Evolutionary conservation across 2,888 invertebrate species (phyloP).

Genomic region (Agrenia bidenticulata): DNA sequence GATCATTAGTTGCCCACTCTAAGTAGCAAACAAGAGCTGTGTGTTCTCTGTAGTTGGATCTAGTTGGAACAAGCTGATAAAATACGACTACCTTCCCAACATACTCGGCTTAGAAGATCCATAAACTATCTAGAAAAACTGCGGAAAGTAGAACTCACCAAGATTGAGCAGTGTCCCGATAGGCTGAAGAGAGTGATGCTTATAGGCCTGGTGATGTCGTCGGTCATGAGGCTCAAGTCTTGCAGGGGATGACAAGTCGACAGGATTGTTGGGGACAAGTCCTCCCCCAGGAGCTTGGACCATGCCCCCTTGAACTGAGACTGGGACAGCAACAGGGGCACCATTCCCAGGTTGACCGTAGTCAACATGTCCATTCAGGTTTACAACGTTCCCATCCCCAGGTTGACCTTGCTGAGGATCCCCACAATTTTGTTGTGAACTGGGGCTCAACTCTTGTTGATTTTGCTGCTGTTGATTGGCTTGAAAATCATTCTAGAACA

Average conservation of each 20-base stretch:
- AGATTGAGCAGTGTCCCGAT: constrained; percentile 53
- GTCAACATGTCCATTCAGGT: constrained; percentile 47
- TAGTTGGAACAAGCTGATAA: too few species aligned
- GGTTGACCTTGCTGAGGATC: not conserved
- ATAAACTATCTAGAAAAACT: too few species aligned
- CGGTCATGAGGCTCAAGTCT: constrained; percentile 47
- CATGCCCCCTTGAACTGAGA: constrained; percentile 40
- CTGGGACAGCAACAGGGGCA: constrained; percentile 44
- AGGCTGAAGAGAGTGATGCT: constrained; percentile 50
- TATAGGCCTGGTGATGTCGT: constrained; percentile 34
- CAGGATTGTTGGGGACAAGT: constrained; percentile 50
- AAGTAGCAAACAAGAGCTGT: too few species aligned
- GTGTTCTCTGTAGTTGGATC: too few species aligned
- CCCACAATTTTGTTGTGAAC: constrained; percentile 19
- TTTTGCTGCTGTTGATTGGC: constrained; percentile 43
- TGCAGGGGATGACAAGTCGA: constrained; percentile 49
- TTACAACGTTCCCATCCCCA: constrained; percentile 12
- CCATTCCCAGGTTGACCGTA: constrained; percentile 39
- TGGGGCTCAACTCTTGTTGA: constrained; percentile 46
- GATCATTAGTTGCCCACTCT: too few species aligned
- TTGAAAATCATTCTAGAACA: constrained; percentile 44
- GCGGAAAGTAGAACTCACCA: constrained; percentile 43
- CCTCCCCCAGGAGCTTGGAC: constrained; percentile 39
- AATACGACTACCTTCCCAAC: too few species aligned
- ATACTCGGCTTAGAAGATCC: too few species aligned